Evolutionary conservation across 2,113 vertebrate species (phyloP).

Genomic region (Bujurquina vittata): DNA sequence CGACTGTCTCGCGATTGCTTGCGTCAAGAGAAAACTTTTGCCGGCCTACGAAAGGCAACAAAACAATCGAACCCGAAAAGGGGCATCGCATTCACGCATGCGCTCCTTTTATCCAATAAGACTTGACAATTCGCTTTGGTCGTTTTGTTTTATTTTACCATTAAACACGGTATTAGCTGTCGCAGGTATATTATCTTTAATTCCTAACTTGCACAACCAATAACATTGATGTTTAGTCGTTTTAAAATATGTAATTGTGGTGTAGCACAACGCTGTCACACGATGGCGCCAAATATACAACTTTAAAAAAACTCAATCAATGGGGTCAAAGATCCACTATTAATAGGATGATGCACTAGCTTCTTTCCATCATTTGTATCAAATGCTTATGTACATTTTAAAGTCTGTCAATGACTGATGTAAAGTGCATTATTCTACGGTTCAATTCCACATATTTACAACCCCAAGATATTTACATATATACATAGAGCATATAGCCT

Average conservation of each 20-base stretch:
- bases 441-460: not conserved
- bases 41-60: not conserved
- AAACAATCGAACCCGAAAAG: constrained; percentile 35
- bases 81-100: not conserved
- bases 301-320: not conserved
- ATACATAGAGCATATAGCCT: no score
- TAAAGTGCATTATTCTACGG: not conserved
- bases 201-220: not conserved
- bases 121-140: not conserved
- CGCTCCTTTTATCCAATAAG: not conserved
- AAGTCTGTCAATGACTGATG: not conserved
- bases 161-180: not conserved
- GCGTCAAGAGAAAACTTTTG: fast-evolving
- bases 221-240: not conserved
- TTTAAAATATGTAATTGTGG: not conserved
- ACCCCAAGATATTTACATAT: not conserved
- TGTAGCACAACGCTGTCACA: constrained; percentile 1
- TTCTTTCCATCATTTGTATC: no score
- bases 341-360: not conserved
- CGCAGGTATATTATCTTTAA: no score
- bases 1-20: not conserved
- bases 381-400: no score
- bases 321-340: constrained; percentile 24
- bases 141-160: not conserved
- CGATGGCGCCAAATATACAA: constrained; percentile 49